Evolutionary conservation across 2,888 invertebrate species (phyloP).

Genomic region (Clepsis dumicolana): DNA sequence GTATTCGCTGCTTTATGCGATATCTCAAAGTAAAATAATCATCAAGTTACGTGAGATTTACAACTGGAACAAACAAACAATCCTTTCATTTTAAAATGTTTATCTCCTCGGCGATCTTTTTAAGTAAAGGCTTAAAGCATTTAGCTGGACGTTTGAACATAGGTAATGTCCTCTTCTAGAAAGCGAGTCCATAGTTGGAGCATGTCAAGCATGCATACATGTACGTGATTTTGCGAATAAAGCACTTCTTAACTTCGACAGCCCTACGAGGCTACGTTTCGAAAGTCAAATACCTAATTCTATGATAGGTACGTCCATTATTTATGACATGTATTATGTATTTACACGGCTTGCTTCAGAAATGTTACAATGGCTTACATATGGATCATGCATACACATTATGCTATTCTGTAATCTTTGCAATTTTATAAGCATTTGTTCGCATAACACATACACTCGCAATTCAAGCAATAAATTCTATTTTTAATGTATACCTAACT

Average conservation of each 20-base stretch:
- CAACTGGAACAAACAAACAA: background rate
- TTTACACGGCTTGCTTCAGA: conserved; percentile 17
- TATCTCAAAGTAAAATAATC: no score
- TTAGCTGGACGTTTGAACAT: conserved; percentile 6
- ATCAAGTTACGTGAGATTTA: no score
- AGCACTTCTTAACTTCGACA: conserved; percentile 15
- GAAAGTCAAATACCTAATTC: conserved; percentile 27
- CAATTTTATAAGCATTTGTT: background rate
- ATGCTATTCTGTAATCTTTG: background rate
- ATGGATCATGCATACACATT: conserved; percentile 14
- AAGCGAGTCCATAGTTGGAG: conserved; percentile 23
- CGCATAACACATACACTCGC: no score
- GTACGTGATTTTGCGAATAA: conserved; percentile 40
- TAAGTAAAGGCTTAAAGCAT: background rate
- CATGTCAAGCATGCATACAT: conserved; percentile 11
- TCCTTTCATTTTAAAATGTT: background rate
- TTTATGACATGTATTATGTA: conserved; percentile 41
- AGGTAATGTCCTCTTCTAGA: conserved; percentile 31
- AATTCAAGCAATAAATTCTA: no score
- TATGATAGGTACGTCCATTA: conserved; percentile 32
- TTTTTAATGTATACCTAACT: no score
- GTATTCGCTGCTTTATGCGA: no score
- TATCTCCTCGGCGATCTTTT: background rate
- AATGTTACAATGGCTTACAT: conserved; percentile 14
- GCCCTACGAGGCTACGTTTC: conserved; percentile 28